Percentiles rank a stretch among this genome's conserved stretches.
These are phyloP conservation scores for Helobdella robusta DNA, from an alignment of 2,888 invertebrate genomes.

Conservation along the genomic window DNA sequence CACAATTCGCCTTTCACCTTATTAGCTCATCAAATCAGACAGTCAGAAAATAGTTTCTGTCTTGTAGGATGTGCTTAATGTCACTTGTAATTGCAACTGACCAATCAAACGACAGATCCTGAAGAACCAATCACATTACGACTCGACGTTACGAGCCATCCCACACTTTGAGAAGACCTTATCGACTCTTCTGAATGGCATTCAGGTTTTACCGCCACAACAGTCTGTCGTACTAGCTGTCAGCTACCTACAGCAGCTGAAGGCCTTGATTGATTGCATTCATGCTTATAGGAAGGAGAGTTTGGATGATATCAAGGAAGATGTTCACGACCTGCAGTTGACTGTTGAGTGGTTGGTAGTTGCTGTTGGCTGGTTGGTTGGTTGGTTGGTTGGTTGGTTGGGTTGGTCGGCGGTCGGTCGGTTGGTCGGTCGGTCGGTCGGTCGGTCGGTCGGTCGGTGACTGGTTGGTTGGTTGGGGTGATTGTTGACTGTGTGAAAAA, in stretches of 20 bases:
- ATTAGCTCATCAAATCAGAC: no score
- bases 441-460: no score
- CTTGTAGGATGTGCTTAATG: no score
- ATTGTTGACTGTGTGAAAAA: no score
- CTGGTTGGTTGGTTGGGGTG: no score
- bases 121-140: slow-evolving; percentile 38
- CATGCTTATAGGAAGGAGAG: slow-evolving; percentile 57
- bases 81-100: no score
- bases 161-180: slow-evolving; percentile 51
- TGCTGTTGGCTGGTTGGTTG: no score
- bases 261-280: slow-evolving; percentile 72
- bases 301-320: slow-evolving; percentile 60
- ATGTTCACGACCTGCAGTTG: slow-evolving; percentile 66
- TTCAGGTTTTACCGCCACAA: slow-evolving; percentile 58
- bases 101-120: slow-evolving; percentile 42
- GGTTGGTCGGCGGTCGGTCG: no score
- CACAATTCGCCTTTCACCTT: no score
- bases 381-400: no score
- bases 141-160: slow-evolving; percentile 39
- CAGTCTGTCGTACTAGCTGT: slow-evolving; percentile 65
- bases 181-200: slow-evolving; percentile 71
- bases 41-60: no score
- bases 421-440: no score
- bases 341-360: slow-evolving; percentile 69
- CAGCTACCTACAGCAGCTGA: slow-evolving; percentile 72